Base-by-base conservation (phyloP, 2,888 invertebrate species). In the Pharmacophagus antenor region DNA sequence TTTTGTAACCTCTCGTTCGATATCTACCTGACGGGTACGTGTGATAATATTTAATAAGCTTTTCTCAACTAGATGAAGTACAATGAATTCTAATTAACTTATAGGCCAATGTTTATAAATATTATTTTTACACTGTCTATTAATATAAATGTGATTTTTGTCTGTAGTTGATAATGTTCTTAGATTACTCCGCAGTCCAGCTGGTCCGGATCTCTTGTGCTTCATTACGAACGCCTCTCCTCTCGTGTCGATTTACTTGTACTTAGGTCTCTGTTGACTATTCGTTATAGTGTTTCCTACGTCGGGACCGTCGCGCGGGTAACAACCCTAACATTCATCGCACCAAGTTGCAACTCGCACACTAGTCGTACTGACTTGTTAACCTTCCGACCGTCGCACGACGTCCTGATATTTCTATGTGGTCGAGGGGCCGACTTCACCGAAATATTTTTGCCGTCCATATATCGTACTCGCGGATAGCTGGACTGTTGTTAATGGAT, bases 21-120 rank as follows among this genome's bases (percentile, higher is more conserved):
- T 79, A 80, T 84, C 77, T 88, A 88, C 82, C 74, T 82, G 80
- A 75, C 85, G 84, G 84, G 80, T 83, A 79, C 82, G 90, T 90
- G 90, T 90, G 90, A 90, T 90, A 90, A 88, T 89, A 89, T 84
- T n/a, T 70, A 73, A 76, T 89, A 90, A 89, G 89, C 90, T 90
- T 88, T n/a, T 85, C 61, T 83, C 83, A 84, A 83, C 79, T 88
- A 88, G 86, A 79, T 82, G 75, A 79, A 86, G 83, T 87, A 89
- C 90, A 87, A 87, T 88, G 86, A 87, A 84, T 81, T 79, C 73
- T 77, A 81, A 85, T 72, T 80, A 77, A 84, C 80, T 80, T 70
- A 82, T 89, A 87, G 85, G 88, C 81, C 88, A 88, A 87, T 84
- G 81, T 88, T 87, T 85, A 84, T 83, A 83, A 84, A 85, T 81